Conservation (phyloP, 2,113 vertebrate species). For the Sisor rabdophorus region DNA sequence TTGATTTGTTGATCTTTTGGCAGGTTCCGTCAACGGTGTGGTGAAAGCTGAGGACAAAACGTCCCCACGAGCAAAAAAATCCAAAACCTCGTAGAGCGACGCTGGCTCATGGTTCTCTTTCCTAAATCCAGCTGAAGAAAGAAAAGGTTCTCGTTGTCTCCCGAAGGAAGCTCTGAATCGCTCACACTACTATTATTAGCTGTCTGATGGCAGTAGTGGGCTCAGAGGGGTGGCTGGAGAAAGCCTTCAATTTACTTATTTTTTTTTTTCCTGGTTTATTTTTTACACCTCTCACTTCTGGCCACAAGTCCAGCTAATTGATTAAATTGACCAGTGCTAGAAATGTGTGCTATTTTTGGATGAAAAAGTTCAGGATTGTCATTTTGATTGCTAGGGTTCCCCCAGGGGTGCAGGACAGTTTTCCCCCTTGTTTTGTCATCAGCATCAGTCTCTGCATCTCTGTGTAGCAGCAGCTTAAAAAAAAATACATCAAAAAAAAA, state of each 20-base stretch:
- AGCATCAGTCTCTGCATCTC: neutral
- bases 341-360: neutral
- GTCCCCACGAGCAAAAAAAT: slow-evolving; percentile 72
- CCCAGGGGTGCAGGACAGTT: neutral
- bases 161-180: slow-evolving; percentile 52
- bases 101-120: slow-evolving; percentile 41
- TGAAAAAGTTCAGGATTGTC: neutral
- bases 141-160: slow-evolving; percentile 50
- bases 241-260: neutral
- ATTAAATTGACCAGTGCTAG: neutral
- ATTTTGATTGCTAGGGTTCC: neutral
- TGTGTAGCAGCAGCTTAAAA: neutral
- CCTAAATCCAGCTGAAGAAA: slow-evolving; percentile 39
- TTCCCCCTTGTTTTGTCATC: neutral
- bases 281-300: neutral
- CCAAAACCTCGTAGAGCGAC: slow-evolving; percentile 68
- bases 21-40: slow-evolving; percentile 68
- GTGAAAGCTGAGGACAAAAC: slow-evolving; percentile 71
- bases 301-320: neutral
- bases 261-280: no score
- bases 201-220: neutral
- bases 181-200: slow-evolving; percentile 53
- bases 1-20: slow-evolving; percentile 46
- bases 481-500: no score
- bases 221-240: neutral